Evolutionary conservation across 2,797 vertebrate genomes (phyloP), one percentile per base, ranked within the genome.

Genomic region (Zenarchopterus dispar): DNA sequence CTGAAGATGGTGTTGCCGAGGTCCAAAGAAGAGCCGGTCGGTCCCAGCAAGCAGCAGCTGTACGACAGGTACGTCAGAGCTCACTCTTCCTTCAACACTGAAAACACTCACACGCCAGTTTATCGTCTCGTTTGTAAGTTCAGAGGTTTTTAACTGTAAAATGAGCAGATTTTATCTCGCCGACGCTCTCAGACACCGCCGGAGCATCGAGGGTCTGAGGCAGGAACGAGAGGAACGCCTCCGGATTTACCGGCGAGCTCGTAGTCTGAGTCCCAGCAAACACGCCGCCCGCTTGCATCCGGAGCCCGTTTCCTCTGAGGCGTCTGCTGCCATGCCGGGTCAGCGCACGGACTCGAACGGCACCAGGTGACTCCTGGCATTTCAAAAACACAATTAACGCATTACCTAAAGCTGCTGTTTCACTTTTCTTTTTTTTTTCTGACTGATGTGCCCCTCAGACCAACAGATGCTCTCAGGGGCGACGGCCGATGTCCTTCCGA

Each of bases 211-310:
- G 75, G 87, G 85, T 36, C 83, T 96, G 78, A 92, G 88, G 77
- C 94, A 91, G 67, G 92, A 96, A 79, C 93, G 93, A 75, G 93
- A 93, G 68, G 93, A 93, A 45, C 92, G 70, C 64, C 91, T 97
- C 42, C 92, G 92, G 66, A 92, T 80, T n/a, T 94, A 81, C 63
- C 85, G 89, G 17, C 88, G 95, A 70, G 90, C 94, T 48, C 92
- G 93, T 24, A 98, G 96, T 72, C 86, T 98, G 51, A 97, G 96
- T 84, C 95, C 95, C 39, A 87, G 94, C 72, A 96, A 96, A 77
- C 93, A 92, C n/a, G 31, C 87, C 4, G 81, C 63, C 52, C 59
- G 90, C 26, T 76, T 87, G 54, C 42, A 59, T 33, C 75, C 77
- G 19, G 77, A 86, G 1, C 18, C 45, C 0, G 56, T 49, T 13